Evolutionary conservation across 2,797 vertebrate genomes (phyloP).

Genomic region (Myoxocephalus aenaeus): DNA sequence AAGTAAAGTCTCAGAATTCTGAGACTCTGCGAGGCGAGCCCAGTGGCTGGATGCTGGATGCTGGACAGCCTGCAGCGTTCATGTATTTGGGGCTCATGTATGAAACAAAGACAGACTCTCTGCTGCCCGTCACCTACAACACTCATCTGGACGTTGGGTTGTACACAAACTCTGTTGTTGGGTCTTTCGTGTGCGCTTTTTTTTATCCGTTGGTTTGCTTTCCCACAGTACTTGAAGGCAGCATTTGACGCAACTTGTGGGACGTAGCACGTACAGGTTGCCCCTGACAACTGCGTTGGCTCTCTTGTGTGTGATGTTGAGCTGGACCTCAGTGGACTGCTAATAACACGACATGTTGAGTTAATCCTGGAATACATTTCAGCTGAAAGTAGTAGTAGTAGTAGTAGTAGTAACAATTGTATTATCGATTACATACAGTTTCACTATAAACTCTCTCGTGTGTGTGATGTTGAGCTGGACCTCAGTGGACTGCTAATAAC

Average conservation of each 20-base stretch:
- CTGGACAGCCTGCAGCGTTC: no score
- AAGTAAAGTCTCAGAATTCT: not conserved
- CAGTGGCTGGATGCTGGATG: no score
- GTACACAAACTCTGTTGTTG: not conserved
- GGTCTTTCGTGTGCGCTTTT: not conserved
- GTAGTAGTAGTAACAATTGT: not conserved
- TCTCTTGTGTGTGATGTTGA: conserved; percentile 18
- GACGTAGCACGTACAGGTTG: conserved; percentile 75
- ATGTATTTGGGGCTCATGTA: no score
- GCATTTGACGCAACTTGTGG: conserved; percentile 71
- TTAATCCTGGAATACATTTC: not conserved
- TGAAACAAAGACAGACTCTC: no score
- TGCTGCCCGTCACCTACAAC: not conserved
- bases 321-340: conserved; percentile 17
- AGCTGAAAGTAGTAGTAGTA: not conserved
- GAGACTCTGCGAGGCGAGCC: no score
- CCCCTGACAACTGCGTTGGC: conserved; percentile 62
- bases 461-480: conserved; percentile 29
- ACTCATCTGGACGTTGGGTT: not conserved
- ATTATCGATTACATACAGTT: no score
- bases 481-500: conserved; percentile 14
- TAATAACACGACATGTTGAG: not conserved
- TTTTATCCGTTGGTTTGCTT: not conserved
- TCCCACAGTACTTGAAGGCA: conserved; percentile 49
- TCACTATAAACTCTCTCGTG: not conserved